Evolutionary conservation across 2,888 invertebrate genomes (phyloP).

Genomic region (Pseudoips prasinana): DNA sequence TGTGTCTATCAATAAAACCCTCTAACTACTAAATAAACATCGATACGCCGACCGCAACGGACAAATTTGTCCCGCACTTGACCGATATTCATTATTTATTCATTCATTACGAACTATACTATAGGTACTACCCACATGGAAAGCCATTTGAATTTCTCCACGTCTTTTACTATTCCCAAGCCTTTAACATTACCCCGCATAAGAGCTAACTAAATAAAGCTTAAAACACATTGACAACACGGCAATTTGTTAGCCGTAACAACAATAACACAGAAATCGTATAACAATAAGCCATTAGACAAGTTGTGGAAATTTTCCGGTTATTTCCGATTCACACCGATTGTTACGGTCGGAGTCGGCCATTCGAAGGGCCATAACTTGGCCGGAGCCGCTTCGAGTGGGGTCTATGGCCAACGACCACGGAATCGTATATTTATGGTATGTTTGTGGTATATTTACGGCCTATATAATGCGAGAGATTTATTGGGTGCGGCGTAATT

Average conservation of each 20-base stretch:
- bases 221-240: constrained; percentile 58
- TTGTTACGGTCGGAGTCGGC: constrained; percentile 65
- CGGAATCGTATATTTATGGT: constrained; percentile 64
- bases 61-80: no score
- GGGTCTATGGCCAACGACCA: constrained; percentile 72
- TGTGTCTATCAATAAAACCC: no score
- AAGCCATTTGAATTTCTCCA: no score
- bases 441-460: constrained; percentile 69
- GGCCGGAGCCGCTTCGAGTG: constrained; percentile 64
- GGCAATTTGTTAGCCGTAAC: constrained; percentile 54
- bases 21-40: no score
- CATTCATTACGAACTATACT: no score
- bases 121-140: no score
- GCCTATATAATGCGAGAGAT: constrained; percentile 68
- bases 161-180: not conserved
- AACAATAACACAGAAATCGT: constrained; percentile 54
- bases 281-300: constrained; percentile 80
- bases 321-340: constrained; percentile 78
- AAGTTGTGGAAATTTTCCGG: constrained; percentile 78
- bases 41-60: no score
- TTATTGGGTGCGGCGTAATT: constrained; percentile 72
- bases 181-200: constrained; percentile 25
- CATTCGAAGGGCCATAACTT: constrained; percentile 67
- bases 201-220: constrained; percentile 50
- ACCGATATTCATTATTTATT: no score